Evolutionary conservation across 2,888 invertebrate species (phyloP).

Genomic region (Mantis religiosa): DNA sequence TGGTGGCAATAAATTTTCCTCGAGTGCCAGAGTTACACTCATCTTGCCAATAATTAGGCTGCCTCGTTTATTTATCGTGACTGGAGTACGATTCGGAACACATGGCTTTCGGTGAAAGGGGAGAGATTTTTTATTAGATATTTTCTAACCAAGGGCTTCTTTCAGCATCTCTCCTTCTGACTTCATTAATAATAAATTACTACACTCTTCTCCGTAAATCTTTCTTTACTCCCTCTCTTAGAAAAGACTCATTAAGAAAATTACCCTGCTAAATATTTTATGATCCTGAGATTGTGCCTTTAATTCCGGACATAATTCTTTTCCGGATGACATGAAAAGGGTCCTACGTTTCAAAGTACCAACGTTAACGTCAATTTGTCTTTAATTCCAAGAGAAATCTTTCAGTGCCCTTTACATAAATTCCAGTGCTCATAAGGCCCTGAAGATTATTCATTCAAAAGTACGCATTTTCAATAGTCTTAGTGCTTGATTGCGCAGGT

Average conservation of each 20-base stretch:
- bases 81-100: neutral
- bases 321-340: neutral
- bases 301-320: neutral
- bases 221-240: neutral
- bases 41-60: neutral
- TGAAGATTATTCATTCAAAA: too few species aligned
- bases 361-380: neutral
- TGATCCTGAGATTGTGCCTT: neutral
- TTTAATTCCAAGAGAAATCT: neutral
- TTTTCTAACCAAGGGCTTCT: neutral
- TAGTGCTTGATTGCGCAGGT: too few species aligned
- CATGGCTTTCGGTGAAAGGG: neutral
- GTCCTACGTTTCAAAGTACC: neutral
- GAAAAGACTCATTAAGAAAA: slow-evolving; percentile 2
- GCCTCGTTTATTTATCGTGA: neutral
- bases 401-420: neutral
- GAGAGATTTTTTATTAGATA: neutral
- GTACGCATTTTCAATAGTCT: too few species aligned
- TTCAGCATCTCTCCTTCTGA: neutral
- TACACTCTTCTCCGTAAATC: neutral
- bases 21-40: neutral
- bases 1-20: neutral
- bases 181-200: slow-evolving; percentile 1
- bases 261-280: neutral
- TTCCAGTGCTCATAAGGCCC: too few species aligned